Percentiles rank a stretch among this genome's conserved stretches.
These are phyloP conservation scores for Tetragonisca angustula DNA, from an alignment of 2,888 invertebrate genomes.

Conservation along the genomic window DNA sequence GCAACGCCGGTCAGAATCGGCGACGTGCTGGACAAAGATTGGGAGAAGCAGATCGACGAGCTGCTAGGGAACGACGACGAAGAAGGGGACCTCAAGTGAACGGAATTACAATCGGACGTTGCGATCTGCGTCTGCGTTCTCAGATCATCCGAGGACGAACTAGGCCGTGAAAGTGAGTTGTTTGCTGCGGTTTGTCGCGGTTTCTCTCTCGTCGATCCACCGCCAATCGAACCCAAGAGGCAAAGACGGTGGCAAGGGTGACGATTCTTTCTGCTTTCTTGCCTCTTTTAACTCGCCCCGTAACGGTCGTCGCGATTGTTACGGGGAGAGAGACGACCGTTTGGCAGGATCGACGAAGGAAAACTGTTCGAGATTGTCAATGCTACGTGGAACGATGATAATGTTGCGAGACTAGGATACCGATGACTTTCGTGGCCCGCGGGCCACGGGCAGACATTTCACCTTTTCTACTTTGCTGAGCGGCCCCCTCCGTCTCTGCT, in stretches of 20 bases:
- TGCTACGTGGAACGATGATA: background rate
- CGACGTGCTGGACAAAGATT: constrained; percentile 83
- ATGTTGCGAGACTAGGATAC: background rate
- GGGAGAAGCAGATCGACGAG: constrained; percentile 90
- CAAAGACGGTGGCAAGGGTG: too few species aligned
- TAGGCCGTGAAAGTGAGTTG: constrained; percentile 13
- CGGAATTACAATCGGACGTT: constrained; percentile 21
- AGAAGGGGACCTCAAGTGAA: constrained; percentile 84
- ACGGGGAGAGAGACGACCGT: background rate
- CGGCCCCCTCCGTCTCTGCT: too few species aligned
- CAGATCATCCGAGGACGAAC: constrained; percentile 29
- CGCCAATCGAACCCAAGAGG: too few species aligned
- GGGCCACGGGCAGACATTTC: too few species aligned
- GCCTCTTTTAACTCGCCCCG: background rate
- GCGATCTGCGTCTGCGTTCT: constrained; percentile 53
- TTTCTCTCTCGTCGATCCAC: background rate
- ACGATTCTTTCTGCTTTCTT: background rate
- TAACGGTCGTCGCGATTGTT: background rate
- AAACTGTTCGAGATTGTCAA: background rate
- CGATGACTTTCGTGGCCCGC: too few species aligned
- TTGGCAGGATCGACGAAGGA: background rate
- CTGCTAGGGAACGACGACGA: constrained; percentile 87
- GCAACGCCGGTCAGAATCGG: constrained; percentile 17
- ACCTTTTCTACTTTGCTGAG: too few species aligned
- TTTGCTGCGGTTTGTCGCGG: background rate